Base-by-base conservation (phyloP, 2,797 vertebrate species). In the Acanthurus lineatus region DNA sequence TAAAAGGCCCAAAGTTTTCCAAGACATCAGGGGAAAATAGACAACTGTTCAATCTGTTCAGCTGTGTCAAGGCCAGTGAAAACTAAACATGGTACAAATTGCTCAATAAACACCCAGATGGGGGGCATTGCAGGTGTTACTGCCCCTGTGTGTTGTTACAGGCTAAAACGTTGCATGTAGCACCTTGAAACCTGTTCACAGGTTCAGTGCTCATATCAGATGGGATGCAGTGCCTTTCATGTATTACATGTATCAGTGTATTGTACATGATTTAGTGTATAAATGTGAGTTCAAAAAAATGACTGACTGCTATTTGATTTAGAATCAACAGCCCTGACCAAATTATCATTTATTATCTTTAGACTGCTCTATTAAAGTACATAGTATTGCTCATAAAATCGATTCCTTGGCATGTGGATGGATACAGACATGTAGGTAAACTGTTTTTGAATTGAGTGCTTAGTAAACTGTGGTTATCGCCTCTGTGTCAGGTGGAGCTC, bases 401-500 rank as follows among this genome's bases (percentile, higher is more conserved):
- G 19, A 17, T 22, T 61, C 3, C 1, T 5, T 66, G 28, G 17
- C n/a, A 7, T 76, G 48, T 17, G 16, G 12, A 54, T 51, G 8
- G 2, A 52, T 62, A 8, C 19, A 51, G 47, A 69, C 11, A 0
- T 38, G 9, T 52, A 22, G 20, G 7, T 69, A 20, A 56, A 69
- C 10, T 22, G 28, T 32, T 32, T 32, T 57, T 63, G 38, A 7
- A 58, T 1, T 52, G 38, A 22, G 28, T 76, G 25, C 11, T 60
- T 20, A 32, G 9, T 78, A 65, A 80, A 15, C 53, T 58, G 6
- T 62, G 3, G 8, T 22, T 73, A 14, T 74, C 83, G 28, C 44
- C 9, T 86, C 25, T 81, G 2, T 69, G 0, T 79, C 93, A 99
- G 98, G 98, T 99, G 93, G 98, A 99, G 94, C 97, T 99, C 85